Evolutionary conservation across 2,888 invertebrate genomes (phyloP), one percentile per base, ranked within the genome.

Genomic region (Lycia hirtaria): DNA sequence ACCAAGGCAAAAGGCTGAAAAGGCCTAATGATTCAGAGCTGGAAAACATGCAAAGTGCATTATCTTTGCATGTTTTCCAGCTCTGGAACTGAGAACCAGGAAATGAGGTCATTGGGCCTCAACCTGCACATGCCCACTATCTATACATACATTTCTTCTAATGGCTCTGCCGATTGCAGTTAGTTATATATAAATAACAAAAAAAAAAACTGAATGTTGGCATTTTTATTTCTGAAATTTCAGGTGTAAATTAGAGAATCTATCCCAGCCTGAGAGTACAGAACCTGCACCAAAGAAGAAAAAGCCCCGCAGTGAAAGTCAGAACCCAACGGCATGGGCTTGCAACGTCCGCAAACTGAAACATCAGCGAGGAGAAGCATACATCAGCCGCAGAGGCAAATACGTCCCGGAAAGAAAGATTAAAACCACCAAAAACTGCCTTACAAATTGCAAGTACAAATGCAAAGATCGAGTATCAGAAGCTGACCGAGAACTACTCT

Each of bases 351-450:
- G 91, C 0, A 92, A 91, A 65, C 26, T 77, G 1, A 89, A 90
- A 65, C 91, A 91, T 60, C 90, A 92, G 61, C 72, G 83, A 43
- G 91, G 91, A 0, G 91, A 92, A 62, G 89, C 91, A 0, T 91
- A 91, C 56, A 75, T 91, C 22, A 90, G 79, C 45, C 74, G 88
- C 35, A 67, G 90, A 58, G 91, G 91, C 0, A 91, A 92, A 65
- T 85, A 70, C 22, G 88, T 92, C 0, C 88, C 90, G 0, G 89
- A 90, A 45, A 73, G 83, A 59, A 69, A 73, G 49, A 81, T 92
- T 1, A 76, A 71, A 28, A 88, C 77, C 41, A 87, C 81, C 0
- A 92, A 91, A 71, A 88, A 92, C 65, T 92, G 91, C 48, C 67
- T 88, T 0, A 83, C 80, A 12, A 83, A 81, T 7, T 92, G 91